Evolutionary conservation across 2,797 vertebrate species (phyloP), one percentile per base, ranked within the genome.

Genomic region (Rallus crepitans): DNA sequence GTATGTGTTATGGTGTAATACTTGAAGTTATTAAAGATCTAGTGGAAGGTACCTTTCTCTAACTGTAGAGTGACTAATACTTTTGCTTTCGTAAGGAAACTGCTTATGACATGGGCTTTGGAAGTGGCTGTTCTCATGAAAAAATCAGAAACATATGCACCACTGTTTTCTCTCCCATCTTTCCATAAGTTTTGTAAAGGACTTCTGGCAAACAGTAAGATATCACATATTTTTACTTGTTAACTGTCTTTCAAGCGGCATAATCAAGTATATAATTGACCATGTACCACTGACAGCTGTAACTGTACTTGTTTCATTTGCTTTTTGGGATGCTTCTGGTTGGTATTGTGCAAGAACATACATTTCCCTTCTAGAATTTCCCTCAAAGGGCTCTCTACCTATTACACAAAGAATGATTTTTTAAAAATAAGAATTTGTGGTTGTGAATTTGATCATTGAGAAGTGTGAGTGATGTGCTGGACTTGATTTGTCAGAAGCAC

Each of bases 121-220:
- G 99, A 99, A 97, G 98, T 99, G 76, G 99, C 98, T 88, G 95
- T 99, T 90, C 97, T 99, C 95, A 99, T 99, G 99, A 99, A 99
- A 98, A 99, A 99, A 93, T 99, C 99, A 0, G 99, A 99, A 96
- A 99, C 99, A 40, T 99, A 99, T 7, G 97, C 98, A 77, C 99
- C 99, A 0, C 98, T 99, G 70, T 99, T 99, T 95, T 99, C 99
- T 45, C 98, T 99, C 40, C 98, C 99, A 56, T 99, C 99, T 89
- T 99, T 99, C 95, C 98, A 98, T 97, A 99, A 98, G 95, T 99
- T 99, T 97, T 99, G 99, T 98, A 99, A 99, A 98, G 99, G 99
- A 71, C 98, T 99, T 72, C 87, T 99, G 87, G 98, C 98, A 68
- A 99, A 99, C 73, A 99, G 99, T 99, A 97, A 98, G 98, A 82